Base-by-base conservation (phyloP, 2,888 invertebrate genomes). In the Drosophila setosimentum region DNA sequence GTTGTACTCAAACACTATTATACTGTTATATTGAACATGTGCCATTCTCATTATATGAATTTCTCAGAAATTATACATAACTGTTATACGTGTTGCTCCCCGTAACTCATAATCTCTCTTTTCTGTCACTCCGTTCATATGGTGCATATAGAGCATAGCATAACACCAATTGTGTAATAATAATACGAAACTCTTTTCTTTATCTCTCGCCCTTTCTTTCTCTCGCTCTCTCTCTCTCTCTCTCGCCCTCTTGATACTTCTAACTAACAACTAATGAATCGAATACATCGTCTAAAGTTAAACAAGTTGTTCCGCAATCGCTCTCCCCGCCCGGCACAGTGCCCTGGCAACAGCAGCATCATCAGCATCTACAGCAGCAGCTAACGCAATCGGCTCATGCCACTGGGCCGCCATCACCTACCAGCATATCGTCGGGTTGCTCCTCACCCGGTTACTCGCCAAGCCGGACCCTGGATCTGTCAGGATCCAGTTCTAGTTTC, bases 301-400 rank as follows among this genome's bases (percentile, higher is more conserved):
- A 95, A 94, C 95, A 95, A 94, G 95, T 95, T 92, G 94, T 94
- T 92, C 95, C 95, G 88, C 94, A 94, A 93, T 94, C 94, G 89
- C 93, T 95, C 91, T 95, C 94, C 90, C 95, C 94, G 87, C 94
- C 95, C 91, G 95, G 94, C 91, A 94, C 95, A 91, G 94, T 95
- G 86, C 95, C 95, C 87, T 95, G 95, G 94, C 95, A 95, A 91
- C 94, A 94, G 91, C 93, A 93, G 68, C 91, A 90, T 55, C 82
- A 82, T 33, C 95, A 95, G 90, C 94, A 94, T 90, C 93, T 75
- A 32, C 85, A 86, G 51, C 83, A 87, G 67, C 84, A 87, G 65
- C 84, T 85, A 91, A 89, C 93, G 73, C 82, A 82, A 29, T 90
- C 92, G 80, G 93, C 90, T 78, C 93, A 94, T 87, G 90, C 87